Conservation (phyloP, 2,113 vertebrate genomes). For the Fregetta grallaria region DNA sequence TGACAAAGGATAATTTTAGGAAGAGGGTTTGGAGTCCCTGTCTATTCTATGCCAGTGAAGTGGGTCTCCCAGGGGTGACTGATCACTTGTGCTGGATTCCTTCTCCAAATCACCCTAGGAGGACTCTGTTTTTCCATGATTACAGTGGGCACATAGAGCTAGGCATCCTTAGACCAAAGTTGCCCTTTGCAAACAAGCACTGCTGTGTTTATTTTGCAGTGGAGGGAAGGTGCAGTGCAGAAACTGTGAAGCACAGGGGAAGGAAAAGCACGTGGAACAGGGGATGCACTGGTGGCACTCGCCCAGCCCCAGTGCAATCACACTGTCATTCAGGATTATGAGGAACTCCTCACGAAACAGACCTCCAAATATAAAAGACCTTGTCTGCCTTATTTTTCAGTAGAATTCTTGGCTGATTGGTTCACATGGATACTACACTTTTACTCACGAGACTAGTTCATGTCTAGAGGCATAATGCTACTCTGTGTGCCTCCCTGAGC, state of each 20-base stretch:
- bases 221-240: background rate
- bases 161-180: background rate
- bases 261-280: background rate
- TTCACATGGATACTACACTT: background rate
- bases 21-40: background rate
- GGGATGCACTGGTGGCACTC: background rate
- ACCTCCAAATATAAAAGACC: background rate
- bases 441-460: background rate
- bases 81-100: background rate
- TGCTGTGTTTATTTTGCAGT: background rate
- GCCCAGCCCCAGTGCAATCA: accelerated
- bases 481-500: background rate
- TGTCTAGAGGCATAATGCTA: background rate
- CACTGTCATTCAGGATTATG: background rate
- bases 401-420: background rate
- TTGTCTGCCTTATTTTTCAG: background rate
- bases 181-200: background rate
- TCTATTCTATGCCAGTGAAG: background rate
- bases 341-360: background rate
- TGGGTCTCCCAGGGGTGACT: background rate
- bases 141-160: background rate
- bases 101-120: background rate
- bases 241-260: background rate
- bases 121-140: accelerated
- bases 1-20: background rate